Evolutionary conservation across 2,797 vertebrate genomes (phyloP).

Genomic region (Megaceryle alcyon): DNA sequence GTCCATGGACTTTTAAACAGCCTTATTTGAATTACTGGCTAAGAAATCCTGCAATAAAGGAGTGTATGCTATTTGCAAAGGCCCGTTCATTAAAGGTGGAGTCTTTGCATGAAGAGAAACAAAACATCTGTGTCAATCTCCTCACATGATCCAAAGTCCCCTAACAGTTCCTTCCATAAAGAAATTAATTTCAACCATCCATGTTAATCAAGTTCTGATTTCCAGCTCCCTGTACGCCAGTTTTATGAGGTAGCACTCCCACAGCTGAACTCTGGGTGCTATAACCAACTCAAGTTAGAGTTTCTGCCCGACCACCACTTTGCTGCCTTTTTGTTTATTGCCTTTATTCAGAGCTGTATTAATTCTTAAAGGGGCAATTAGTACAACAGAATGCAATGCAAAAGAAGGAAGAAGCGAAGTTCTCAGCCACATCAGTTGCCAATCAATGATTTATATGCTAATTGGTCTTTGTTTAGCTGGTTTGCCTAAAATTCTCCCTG

Average conservation of each 20-base stretch:
- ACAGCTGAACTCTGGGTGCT: not conserved
- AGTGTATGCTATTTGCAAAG: not conserved
- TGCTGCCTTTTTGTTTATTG: not conserved
- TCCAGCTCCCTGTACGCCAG: not conserved
- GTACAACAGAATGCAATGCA: not conserved
- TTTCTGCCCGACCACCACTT: not conserved
- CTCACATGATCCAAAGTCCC: fast-evolving
- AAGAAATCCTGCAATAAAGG: not conserved
- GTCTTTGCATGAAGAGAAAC: not conserved
- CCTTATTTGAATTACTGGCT: not conserved
- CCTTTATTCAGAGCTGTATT: not conserved
- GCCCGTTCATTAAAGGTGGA: not conserved
- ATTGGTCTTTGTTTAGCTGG: not conserved
- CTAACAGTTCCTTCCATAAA: not conserved
- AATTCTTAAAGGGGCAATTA: not conserved
- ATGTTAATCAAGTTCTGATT: not conserved
- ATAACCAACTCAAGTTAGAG: not conserved
- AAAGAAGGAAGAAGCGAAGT: not conserved
- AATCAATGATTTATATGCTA: not conserved
- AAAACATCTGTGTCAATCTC: not conserved
- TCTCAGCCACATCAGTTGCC: not conserved
- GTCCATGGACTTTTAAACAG: not conserved
- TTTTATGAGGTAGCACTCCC: not conserved
- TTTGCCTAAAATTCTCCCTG: not conserved
- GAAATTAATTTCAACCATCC: not conserved